phyloP scores from a whole-genome alignment of 2,113 vertebrate genomes.

The Equus quagga region DNA sequence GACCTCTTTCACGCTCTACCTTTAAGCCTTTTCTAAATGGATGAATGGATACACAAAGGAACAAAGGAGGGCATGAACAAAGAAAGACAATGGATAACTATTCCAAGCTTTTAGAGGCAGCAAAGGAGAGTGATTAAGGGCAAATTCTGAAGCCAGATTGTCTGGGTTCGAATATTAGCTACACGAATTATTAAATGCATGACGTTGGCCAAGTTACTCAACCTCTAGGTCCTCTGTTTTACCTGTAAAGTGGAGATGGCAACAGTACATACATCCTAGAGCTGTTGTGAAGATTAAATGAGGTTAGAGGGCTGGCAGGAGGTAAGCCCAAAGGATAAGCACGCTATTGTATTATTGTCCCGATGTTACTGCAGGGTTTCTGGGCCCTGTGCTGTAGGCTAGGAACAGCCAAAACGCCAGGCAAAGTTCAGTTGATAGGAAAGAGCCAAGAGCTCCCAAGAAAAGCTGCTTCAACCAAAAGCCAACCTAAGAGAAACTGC shows the following conservation, averaged over 20 bases:
- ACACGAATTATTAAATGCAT: not conserved
- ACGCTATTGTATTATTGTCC: not conserved
- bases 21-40: not conserved
- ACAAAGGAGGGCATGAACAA: not conserved
- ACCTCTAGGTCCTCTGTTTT: not conserved
- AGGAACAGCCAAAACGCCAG: not conserved
- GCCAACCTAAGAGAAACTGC: not conserved
- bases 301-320: not conserved
- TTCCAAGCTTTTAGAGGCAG: not conserved
- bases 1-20: constrained; percentile 6
- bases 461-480: constrained; percentile 60
- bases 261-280: not conserved
- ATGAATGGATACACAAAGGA: not conserved
- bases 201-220: not conserved
- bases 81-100: constrained; percentile 38
- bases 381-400: not conserved
- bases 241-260: not conserved
- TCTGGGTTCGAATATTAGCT: not conserved
- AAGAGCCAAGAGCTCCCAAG: constrained; percentile 13
- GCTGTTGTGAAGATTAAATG: not conserved
- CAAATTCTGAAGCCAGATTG: not conserved
- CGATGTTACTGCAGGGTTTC: not conserved
- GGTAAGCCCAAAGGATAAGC: not conserved
- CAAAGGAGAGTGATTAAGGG: not conserved
- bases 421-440: not conserved